These are phyloP conservation scores for Nesoenas mayeri DNA, from an alignment of 2,113 vertebrate species.

Conservation along the genomic window DNA sequence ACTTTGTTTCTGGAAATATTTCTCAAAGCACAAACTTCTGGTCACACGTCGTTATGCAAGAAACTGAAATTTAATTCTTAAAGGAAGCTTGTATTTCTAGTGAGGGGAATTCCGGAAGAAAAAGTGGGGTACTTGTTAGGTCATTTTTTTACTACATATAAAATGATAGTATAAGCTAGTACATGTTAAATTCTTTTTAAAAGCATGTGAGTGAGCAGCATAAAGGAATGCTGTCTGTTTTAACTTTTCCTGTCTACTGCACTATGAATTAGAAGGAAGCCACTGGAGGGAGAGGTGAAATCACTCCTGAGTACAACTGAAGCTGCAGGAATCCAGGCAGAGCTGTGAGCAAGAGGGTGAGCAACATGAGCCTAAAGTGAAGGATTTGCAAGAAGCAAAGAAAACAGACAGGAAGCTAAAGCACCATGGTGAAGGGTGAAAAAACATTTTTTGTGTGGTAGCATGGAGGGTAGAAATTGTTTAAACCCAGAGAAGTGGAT, in stretches of 20 bases:
- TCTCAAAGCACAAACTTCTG: not conserved
- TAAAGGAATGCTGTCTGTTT: not conserved
- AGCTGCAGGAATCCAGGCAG: not conserved
- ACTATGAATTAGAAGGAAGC: not conserved
- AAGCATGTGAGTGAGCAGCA: not conserved
- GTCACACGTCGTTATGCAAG: not conserved
- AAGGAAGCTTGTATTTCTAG: not conserved
- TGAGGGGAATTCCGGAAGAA: not conserved
- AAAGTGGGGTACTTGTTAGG: not conserved
- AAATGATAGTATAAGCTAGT: not conserved
- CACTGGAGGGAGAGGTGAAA: not conserved
- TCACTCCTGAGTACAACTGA: not conserved
- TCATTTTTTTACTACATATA: not conserved
- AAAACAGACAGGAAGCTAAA: not conserved
- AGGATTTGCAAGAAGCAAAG: not conserved
- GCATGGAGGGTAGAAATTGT: not conserved
- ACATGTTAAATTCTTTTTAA: not conserved
- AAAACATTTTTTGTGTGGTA: not conserved
- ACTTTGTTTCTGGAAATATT: not conserved
- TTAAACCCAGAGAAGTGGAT: not conserved
- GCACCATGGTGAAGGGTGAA: not conserved
- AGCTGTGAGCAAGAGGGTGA: not conserved
- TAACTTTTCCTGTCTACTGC: not conserved
- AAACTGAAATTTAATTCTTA: not conserved
- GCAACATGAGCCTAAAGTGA: rapidly evolving